Conservation (phyloP, 1,140 invertebrate species). For the Chelonus insularis region DNA sequence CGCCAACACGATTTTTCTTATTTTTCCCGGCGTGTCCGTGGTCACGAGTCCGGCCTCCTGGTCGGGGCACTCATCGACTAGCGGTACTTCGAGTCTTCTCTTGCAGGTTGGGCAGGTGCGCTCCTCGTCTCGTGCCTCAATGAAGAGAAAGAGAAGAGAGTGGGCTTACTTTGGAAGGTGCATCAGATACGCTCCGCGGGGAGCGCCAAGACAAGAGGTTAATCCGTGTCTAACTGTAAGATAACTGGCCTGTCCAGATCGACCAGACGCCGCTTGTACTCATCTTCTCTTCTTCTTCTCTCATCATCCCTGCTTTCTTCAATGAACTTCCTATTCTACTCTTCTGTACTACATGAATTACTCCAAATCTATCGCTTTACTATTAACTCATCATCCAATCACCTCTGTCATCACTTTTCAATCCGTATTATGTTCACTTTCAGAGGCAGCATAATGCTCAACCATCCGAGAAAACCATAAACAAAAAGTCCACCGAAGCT, state of each 20-base stretch:
- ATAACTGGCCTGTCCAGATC: constrained; percentile 40
- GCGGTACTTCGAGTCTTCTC: constrained; percentile 42
- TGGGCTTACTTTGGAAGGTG: constrained; percentile 36
- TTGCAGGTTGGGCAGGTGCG: constrained; percentile 41
- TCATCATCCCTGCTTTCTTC: not conserved
- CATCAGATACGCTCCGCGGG: constrained; percentile 27
- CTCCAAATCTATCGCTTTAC: not conserved
- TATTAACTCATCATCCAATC: no score
- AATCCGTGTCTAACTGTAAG: constrained; percentile 44
- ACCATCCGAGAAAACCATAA: constrained; percentile 7
- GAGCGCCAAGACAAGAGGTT: constrained; percentile 27
- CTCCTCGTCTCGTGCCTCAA: constrained; percentile 20
- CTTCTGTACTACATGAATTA: no score
- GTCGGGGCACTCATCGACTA: constrained; percentile 37
- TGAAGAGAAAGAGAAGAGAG: constrained; percentile 1
- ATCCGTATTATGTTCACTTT: not conserved
- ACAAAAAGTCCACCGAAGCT: constrained; percentile 1
- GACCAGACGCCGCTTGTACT: constrained; percentile 20
- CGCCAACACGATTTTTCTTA: constrained; percentile 23
- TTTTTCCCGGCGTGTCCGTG: constrained; percentile 20
- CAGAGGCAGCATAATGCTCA: constrained; percentile 9
- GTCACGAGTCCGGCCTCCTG: constrained; percentile 27
- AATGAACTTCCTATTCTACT: constrained; percentile 13
- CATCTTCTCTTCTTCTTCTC: constrained; percentile 12
- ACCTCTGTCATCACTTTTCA: not conserved